Percentiles rank a stretch among this genome's conserved stretches.
Evolutionary conservation across 2,888 invertebrate species (phyloP).

Genomic region (Anarsia innoxiella): DNA sequence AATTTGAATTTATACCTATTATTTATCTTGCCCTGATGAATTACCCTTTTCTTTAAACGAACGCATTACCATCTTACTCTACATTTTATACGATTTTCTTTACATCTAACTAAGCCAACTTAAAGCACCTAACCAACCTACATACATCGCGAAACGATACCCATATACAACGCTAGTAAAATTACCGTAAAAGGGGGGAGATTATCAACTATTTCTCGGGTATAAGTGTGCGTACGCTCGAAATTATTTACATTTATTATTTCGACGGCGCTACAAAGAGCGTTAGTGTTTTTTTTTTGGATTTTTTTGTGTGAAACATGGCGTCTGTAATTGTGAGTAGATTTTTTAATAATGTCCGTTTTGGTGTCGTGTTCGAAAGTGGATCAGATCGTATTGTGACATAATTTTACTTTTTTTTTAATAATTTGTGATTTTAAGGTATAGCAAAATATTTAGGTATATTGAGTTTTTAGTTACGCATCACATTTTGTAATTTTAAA

Average conservation of each 20-base stretch:
- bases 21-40: too few species aligned
- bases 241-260: slow-evolving; percentile 37
- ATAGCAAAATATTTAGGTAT: not conserved
- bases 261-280: slow-evolving; percentile 13
- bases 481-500: too few species aligned
- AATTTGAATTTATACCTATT: too few species aligned
- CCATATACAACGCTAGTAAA: too few species aligned
- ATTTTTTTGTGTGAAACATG: slow-evolving; percentile 22
- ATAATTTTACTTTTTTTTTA: not conserved
- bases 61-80: too few species aligned
- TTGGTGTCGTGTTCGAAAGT: too few species aligned
- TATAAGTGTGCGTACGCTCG: slow-evolving; percentile 45
- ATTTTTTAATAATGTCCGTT: slow-evolving; percentile 13
- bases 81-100: too few species aligned
- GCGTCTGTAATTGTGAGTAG: slow-evolving; percentile 35
- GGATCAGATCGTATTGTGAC: too few species aligned
- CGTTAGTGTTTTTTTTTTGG: slow-evolving; percentile 12
- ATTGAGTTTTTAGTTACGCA: not conserved
- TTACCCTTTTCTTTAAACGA: too few species aligned
- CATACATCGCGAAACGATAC: too few species aligned
- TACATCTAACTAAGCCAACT: too few species aligned
- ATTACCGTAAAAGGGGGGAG: slow-evolving; percentile 28
- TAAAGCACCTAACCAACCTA: too few species aligned
- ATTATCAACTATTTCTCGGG: slow-evolving; percentile 54
- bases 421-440: not conserved